A percentile compares a stretch with the other conserved stretches of the same genome.
These are phyloP conservation scores for Scaeva pyrastri DNA, from an alignment of 2,888 invertebrate genomes.

Conservation along the genomic window DNA sequence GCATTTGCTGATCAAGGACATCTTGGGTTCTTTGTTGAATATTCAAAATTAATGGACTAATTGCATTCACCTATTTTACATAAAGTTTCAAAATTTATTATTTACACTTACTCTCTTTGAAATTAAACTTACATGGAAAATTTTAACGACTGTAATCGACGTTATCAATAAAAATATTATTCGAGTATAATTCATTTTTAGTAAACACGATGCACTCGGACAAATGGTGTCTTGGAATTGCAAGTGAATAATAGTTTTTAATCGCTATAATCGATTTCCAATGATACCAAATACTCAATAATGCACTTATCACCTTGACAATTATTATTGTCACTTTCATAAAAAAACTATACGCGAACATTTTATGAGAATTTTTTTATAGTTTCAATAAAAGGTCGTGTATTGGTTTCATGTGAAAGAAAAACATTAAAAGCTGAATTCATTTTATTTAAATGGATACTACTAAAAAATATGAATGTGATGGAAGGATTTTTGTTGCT, in stretches of 20 bases:
- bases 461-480: too few species aligned
- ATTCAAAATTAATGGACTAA: not conserved
- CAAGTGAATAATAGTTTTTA: not conserved
- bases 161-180: not conserved
- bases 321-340: not conserved
- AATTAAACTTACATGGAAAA: not conserved
- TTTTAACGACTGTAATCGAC: not conserved
- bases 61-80: not conserved
- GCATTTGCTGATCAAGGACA: not conserved
- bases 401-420: too few species aligned
- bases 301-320: not conserved
- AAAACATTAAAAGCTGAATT: too few species aligned
- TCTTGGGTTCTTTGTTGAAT: not conserved
- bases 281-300: not conserved
- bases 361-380: too few species aligned
- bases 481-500: too few species aligned
- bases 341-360: not conserved
- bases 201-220: not conserved
- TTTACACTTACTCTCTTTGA: not conserved
- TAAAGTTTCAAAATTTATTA: not conserved
- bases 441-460: too few species aligned
- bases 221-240: not conserved
- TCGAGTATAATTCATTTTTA: conserved; percentile 19
- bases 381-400: too few species aligned
- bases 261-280: conserved; percentile 5